A percentile compares a stretch with the other conserved stretches of the same genome.
Conservation (phyloP, 2,888 invertebrate genomes). For the Drosophila kuntzei region DNA sequence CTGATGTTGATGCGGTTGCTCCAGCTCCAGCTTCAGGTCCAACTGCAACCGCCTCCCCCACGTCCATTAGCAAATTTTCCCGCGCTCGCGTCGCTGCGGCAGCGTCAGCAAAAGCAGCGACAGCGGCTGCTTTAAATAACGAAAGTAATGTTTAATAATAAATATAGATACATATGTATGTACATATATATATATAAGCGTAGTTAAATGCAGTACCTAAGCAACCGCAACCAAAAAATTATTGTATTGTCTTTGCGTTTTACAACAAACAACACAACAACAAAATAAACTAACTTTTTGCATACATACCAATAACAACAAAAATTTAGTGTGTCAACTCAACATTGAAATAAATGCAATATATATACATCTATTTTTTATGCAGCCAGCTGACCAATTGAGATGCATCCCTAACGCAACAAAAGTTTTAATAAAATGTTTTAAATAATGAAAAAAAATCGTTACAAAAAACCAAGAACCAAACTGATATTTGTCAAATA, state of each 20-base stretch:
- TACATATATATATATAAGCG: slow-evolving; percentile 42
- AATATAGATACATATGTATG: slow-evolving; percentile 4
- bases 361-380: slow-evolving; percentile 56
- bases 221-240: slow-evolving; percentile 46
- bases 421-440: slow-evolving; percentile 72
- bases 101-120: slow-evolving; percentile 38
- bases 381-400: slow-evolving; percentile 54
- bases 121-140: slow-evolving; percentile 61
- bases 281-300: slow-evolving; percentile 30
- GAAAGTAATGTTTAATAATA: slow-evolving; percentile 79
- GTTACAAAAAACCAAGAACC: slow-evolving; percentile 45
- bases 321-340: slow-evolving; percentile 57
- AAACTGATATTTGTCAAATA: not conserved
- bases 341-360: slow-evolving; percentile 64
- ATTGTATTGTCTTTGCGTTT: slow-evolving; percentile 42
- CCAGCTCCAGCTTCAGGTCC: slow-evolving; percentile 5
- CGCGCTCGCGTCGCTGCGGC: slow-evolving; percentile 64
- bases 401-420: slow-evolving; percentile 32
- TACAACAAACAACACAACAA: slow-evolving; percentile 25
- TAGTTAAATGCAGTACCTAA: slow-evolving; percentile 77
- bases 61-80: slow-evolving; percentile 74
- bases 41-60: slow-evolving; percentile 43
- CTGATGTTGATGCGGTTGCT: slow-evolving; percentile 47
- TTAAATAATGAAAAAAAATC: slow-evolving; percentile 56
- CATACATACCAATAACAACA: slow-evolving; percentile 28